Percentiles rank a stretch among this genome's conserved stretches.
Conservation (phyloP, 2,797 vertebrate species). For the Anabas testudineus region DNA sequence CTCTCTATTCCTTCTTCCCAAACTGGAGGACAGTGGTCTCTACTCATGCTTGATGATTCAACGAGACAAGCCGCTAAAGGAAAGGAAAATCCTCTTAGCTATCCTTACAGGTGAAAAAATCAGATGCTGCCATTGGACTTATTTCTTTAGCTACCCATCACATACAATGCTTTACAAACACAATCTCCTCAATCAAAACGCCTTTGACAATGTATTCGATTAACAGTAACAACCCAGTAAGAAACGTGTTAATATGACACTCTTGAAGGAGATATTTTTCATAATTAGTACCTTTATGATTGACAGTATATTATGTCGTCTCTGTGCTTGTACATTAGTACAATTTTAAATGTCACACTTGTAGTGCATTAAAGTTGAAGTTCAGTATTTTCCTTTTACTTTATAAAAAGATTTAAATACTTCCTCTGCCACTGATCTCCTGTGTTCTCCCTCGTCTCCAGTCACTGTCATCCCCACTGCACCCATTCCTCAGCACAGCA, state of each 20-base stretch:
- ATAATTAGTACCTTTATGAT: no score
- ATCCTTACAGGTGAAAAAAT: conserved; percentile 77
- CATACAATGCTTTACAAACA: no score
- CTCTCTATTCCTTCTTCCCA: conserved; percentile 74
- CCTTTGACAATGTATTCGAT: not conserved
- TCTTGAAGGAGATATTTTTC: no score
- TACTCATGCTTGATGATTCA: conserved; percentile 77
- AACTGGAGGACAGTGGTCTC: conserved; percentile 60
- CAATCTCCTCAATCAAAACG: not conserved
- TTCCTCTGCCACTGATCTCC: conserved; percentile 6
- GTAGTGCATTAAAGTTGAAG: not conserved
- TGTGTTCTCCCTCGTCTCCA: conserved; percentile 48
- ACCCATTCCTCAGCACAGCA: conserved; percentile 68
- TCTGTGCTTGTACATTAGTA: no score
- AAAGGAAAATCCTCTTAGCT: conserved; percentile 75
- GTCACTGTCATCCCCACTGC: conserved; percentile 66
- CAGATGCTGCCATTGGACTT: not conserved
- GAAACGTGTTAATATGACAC: not conserved
- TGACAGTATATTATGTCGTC: no score
- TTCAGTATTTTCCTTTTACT: no score
- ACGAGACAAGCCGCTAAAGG: conserved; percentile 42
- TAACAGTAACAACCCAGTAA: no score
- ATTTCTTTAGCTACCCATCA: no score
- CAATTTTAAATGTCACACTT: no score
- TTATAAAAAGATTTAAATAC: not conserved